Evolutionary conservation across 35 echinoderm and acorn worm species (phyloP).

Genomic region (Hemicentrotus pulcherrimus): DNA sequence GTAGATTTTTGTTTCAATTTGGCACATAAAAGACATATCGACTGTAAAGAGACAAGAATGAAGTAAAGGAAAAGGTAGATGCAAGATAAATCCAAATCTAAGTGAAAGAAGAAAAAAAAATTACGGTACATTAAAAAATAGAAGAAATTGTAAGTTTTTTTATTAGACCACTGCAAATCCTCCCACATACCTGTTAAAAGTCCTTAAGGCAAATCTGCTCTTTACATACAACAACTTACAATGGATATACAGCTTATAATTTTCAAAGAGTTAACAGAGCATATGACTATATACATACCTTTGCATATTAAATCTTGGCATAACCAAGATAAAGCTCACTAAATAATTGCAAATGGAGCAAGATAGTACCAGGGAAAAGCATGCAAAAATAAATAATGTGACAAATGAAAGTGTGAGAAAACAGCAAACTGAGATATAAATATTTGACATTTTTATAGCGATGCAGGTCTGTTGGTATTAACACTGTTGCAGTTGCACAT

Average conservation of each 20-base stretch:
- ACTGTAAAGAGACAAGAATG: not conserved
- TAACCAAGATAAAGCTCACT: constrained; percentile 76
- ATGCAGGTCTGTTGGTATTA: not conserved
- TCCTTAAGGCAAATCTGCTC: not conserved
- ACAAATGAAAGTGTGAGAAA: not conserved
- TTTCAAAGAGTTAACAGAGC: not conserved
- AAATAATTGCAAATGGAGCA: not conserved
- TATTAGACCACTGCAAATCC: not conserved
- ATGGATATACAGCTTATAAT: not conserved
- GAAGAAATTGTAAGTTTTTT: not conserved
- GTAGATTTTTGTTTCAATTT: no score
- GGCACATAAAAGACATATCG: no score
- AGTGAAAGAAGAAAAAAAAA: not conserved
- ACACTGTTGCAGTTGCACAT: no score
- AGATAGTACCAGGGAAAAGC: constrained; percentile 13
- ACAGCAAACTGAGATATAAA: not conserved
- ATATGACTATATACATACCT: not conserved
- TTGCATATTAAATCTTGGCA: constrained; percentile 56
- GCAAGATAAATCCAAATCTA: not conserved
- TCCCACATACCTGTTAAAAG: not conserved
- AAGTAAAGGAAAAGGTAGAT: not conserved
- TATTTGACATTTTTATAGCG: not conserved
- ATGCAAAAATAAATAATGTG: constrained; percentile 6
- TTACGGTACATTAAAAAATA: not conserved
- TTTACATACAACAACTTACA: not conserved